These are phyloP conservation scores for Macrocentrus cingulum DNA, from an alignment of 1,140 invertebrate genomes.

Conservation along the genomic window DNA sequence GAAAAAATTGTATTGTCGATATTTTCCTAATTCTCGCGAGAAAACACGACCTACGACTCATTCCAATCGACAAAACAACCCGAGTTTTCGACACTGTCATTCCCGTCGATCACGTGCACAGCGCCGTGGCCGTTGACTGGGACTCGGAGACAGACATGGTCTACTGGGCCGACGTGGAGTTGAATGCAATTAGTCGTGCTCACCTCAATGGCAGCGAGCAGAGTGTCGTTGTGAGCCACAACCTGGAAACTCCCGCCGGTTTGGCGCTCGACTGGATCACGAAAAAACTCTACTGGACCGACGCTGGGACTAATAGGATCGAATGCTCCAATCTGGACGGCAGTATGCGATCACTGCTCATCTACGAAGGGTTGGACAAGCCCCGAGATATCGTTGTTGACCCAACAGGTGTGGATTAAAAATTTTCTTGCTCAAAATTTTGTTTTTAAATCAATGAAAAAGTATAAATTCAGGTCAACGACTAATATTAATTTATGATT, in stretches of 20 bases:
- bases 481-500: slow-evolving; percentile 12
- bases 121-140: slow-evolving; percentile 82
- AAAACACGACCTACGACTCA: slow-evolving; percentile 76
- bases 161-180: slow-evolving; percentile 86
- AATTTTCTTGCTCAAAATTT: not conserved
- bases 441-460: not conserved
- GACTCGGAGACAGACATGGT: slow-evolving; percentile 77
- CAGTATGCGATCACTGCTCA: slow-evolving; percentile 71
- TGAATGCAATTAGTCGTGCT: slow-evolving; percentile 78
- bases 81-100: slow-evolving; percentile 73
- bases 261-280: slow-evolving; percentile 85
- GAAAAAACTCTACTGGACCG: slow-evolving; percentile 87
- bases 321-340: slow-evolving; percentile 82
- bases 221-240: slow-evolving; percentile 66
- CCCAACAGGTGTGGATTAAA: slow-evolving; percentile 64
- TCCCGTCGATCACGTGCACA: slow-evolving; percentile 77
- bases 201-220: slow-evolving; percentile 77
- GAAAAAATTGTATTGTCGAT: slow-evolving; percentile 73
- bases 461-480: too few relatives aligned
- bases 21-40: slow-evolving; percentile 80
- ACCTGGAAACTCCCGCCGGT: slow-evolving; percentile 74
- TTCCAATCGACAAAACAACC: slow-evolving; percentile 65
- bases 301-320: slow-evolving; percentile 77
- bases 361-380: slow-evolving; percentile 79
- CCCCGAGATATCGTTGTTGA: slow-evolving; percentile 84